Base-by-base conservation (phyloP, 92 coral and sea anemone species). In the Porites cylindrica region DNA sequence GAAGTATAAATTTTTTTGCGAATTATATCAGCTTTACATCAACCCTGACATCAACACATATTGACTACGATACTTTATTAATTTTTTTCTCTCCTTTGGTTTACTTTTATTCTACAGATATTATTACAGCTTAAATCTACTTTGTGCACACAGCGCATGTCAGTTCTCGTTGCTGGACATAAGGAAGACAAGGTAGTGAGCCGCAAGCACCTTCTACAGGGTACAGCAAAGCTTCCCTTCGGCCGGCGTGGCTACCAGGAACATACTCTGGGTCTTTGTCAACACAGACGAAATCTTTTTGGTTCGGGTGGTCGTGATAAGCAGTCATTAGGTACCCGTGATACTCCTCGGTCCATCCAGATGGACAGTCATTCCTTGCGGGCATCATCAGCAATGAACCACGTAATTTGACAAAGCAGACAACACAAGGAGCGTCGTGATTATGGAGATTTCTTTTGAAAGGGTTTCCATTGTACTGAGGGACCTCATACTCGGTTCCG, bases 121-220 rank as follows among this genome's bases (percentile, higher is more conserved):
- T 3, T 38, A 38, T 38, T 38, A 38, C 1, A 2, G 32, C 32
- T 29, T 29, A 29, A 29, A 29, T 29, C 32, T 29, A 29, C 0
- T 92, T 92, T 77, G 96, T 90, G 56, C 96, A 93, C 19, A 90
- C 91, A 61, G 93, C 91, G 82, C 96, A 93, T 83, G 96, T 87
- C 93, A 93, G 56, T 77, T 93, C 93, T 20, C 84, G 61, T 12
- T 56, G 61, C 11, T 56, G 11, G 4, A 56, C 61, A 56, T 56
- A 56, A 7, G 61, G 61, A 56, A 56, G 61, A 10, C 61, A 56
- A 1, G 61, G 61, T 8, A 56, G 61, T 56, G 61, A 56, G 16
- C 61, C 61, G 1, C 61, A 56, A 3, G 0, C 1, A 2, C 61
- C 61, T 56, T 56, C 61, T 9, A 56, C 61, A 10, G 14, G 14